phyloP scores from a whole-genome alignment of 2,113 vertebrate species.

The Craseonycteris thonglongyai region DNA sequence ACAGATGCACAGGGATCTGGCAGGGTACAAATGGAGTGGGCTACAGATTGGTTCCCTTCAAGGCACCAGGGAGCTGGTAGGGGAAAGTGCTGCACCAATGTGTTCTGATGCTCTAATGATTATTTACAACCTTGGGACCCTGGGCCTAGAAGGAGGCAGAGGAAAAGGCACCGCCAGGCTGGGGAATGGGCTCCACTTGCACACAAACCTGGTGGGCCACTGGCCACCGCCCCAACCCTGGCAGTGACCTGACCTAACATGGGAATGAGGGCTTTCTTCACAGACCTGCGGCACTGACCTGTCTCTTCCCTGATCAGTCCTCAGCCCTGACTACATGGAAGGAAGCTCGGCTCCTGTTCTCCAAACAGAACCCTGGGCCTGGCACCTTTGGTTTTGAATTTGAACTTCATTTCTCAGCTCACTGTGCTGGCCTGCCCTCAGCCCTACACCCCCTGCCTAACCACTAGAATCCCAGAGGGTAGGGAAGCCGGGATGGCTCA shows the following conservation, averaged over 20 bases:
- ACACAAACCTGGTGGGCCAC: not conserved
- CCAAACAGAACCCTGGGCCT: not conserved
- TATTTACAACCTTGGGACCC: not conserved
- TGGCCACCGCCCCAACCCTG: not conserved
- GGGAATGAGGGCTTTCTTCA: not conserved
- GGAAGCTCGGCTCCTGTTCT: not conserved
- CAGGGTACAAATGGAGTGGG: not conserved
- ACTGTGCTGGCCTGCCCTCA: not conserved
- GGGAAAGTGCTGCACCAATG: not conserved
- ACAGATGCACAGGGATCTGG: not conserved
- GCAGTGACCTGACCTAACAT: not conserved
- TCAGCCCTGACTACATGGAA: not conserved
- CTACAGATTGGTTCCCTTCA: not conserved
- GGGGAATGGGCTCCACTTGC: not conserved
- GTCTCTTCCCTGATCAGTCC: not conserved
- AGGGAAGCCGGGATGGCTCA: no score
- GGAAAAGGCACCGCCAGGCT: not conserved
- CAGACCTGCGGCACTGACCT: not conserved
- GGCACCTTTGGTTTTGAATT: not conserved
- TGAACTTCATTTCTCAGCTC: not conserved
- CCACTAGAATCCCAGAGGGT: no score
- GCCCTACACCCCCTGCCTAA: not conserved
- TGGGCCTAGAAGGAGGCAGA: not conserved
- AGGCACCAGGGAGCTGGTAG: not conserved
- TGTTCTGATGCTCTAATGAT: not conserved